Base-by-base conservation (phyloP, 2,888 invertebrate genomes). In the Cheilosia vulpina region DNA sequence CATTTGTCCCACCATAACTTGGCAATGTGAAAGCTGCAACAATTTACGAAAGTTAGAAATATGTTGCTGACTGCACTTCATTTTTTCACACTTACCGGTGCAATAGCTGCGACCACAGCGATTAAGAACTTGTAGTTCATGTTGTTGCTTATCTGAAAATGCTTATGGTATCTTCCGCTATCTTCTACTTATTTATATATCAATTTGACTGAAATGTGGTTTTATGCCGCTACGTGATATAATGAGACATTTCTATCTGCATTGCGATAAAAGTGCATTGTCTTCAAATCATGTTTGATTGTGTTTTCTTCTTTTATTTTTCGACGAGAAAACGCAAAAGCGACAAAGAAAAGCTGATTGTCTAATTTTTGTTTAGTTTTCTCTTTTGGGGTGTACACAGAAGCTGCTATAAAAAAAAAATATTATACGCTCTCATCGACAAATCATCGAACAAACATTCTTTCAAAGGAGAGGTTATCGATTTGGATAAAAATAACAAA, bases 101-200 rank as follows among this genome's bases (percentile, higher is more conserved):
- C 88, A 69, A 90, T 89, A 87, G 90, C 88, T 87, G 90, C 90
- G 68, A 90, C 88, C 69, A 91, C 88, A 87, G 89, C 88, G 88
- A 90, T 89, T 88, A 90, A 88, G 79, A 90, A 89, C 88, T 89
- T 88, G 87, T 88, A 88, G 88, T 90, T 89, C 91, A 91, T 91
- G 80, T 87, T 90, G 63, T 68, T 69, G 55, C 50, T 71, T 57
- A 81, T 66, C 68, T 77, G 41, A 72, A 60, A 34, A 13, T 77
- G 80, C 68, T 85, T 81, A 81, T 85, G 85, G 63, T 85, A 43
- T 85, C 72, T 72, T 76, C 55, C 65, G 55, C 72, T 76, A 81
- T 57, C 52, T 17, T 50, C 66, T 72, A 76, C 81, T 75, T 72
- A 43, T 85, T 85, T 85, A 85, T 85, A 85, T 85, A 85, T 85